Conservation (phyloP, 2,888 invertebrate genomes). For the Caenorhabditis becei region DNA sequence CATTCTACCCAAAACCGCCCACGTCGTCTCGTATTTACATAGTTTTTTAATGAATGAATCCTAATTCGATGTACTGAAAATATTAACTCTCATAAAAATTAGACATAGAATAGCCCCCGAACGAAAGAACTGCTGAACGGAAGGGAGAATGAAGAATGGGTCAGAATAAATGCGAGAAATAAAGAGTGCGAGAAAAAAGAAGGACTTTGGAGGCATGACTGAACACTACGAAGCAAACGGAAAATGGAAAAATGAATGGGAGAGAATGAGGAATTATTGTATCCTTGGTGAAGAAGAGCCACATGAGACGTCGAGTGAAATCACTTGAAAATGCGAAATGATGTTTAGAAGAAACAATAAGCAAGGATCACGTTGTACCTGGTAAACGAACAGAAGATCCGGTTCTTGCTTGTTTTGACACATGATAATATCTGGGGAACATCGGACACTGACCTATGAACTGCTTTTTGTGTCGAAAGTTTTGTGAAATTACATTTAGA, state of each 20-base stretch:
- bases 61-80: too few species aligned
- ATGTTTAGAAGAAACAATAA: background rate
- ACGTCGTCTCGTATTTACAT: conserved; percentile 1
- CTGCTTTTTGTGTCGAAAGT: background rate
- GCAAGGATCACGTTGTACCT: conserved; percentile 1
- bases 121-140: too few species aligned
- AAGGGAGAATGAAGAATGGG: conserved; percentile 3
- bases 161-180: background rate
- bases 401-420: background rate
- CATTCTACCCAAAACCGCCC: conserved; percentile 13
- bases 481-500: background rate
- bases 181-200: conserved; percentile 1
- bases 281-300: background rate
- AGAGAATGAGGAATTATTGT: background rate
- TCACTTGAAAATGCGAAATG: background rate
- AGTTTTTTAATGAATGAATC: background rate
- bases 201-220: conserved; percentile 7
- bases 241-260: background rate
- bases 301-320: background rate
- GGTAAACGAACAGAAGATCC: background rate
- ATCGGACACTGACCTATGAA: conserved; percentile 10
- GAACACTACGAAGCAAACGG: background rate
- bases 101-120: too few species aligned
- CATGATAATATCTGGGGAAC: conserved; percentile 6
- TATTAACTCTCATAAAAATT: too few species aligned